Evolutionary conservation across 2,797 vertebrate genomes (phyloP).

Genomic region (Chiroxiphia lanceolata): DNA sequence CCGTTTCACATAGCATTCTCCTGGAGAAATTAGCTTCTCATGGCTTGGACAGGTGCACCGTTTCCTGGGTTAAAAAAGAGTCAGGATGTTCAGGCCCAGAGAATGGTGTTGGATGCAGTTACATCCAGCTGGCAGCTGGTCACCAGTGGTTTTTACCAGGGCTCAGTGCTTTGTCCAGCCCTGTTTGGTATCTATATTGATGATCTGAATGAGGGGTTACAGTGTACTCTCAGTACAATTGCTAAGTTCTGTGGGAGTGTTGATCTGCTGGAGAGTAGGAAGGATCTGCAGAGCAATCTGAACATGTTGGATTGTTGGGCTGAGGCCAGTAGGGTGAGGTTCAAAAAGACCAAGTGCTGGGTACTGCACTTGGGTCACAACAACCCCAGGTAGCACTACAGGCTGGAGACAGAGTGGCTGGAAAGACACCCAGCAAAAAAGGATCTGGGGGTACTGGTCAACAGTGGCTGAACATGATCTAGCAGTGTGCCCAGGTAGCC

Average conservation of each 20-base stretch:
- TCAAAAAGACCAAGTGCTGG: fast-evolving
- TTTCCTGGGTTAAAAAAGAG: neutral
- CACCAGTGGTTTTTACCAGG: neutral
- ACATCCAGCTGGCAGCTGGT: fast-evolving
- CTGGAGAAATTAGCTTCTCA: neutral
- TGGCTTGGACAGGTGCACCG: neutral
- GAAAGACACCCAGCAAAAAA: neutral
- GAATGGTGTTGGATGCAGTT: neutral
- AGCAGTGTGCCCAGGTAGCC: neutral
- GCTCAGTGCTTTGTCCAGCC: neutral
- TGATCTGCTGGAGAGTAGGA: neutral
- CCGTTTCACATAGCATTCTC: neutral
- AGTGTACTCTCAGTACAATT: fast-evolving
- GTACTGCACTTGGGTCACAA: neutral
- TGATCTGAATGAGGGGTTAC: neutral
- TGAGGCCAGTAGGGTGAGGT: fast-evolving
- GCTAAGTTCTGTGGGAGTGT: fast-evolving
- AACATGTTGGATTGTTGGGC: neutral
- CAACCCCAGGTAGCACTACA: neutral
- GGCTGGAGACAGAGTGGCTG: neutral
- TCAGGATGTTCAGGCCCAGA: neutral
- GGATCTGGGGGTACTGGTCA: neutral
- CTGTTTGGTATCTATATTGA: neutral
- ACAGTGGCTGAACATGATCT: neutral
- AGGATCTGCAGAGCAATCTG: neutral